Base-by-base conservation (phyloP, 2,888 invertebrate genomes). In the Xylota segnis region DNA sequence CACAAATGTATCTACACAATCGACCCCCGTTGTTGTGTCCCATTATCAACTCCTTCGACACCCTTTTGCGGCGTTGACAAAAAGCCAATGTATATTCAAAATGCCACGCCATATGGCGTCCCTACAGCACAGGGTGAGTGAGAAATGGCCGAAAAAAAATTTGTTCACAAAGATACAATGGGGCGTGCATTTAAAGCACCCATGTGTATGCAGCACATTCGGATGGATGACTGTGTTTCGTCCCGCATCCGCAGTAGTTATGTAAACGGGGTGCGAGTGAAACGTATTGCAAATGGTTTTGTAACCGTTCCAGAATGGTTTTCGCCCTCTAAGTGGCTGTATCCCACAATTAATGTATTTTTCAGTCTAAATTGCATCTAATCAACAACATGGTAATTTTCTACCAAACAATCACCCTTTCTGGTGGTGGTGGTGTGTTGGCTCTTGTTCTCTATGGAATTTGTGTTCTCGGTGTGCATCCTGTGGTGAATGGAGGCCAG, bases 351-450 rank as follows among this genome's bases (percentile, higher is more conserved):
- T 78, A 71, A 78, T 78, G 78, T 54, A 56, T 78, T 61, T 78
- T 71, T 18, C 70, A 63, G 63, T 54, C 52, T 56, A 71, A 78
- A 78, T 78, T 78, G 70, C 63, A 78, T 78, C 78, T 78, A 78
- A 78, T 78, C 78, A 78, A 71, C 78, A 71, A 71, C 61, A 78
- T 78, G 63, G 78, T 78, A 71, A 71, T 71, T 71, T 78, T 70
- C 70, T 56, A 70, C 70, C 70, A 71, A 71, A 70, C 70, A 70
- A 70, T 71, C 70, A 71, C 63, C 70, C 78, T 71, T 45, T 23
- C 34, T 50, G 76, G 58, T 10, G 32, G 56, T 23, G 27, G 43
- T 32, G 63, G 50, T 50, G 50, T 52, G 16, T 10, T 61, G 50
- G 47, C 37, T 29, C 56, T 23, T 23, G 37, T 37, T 14, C 58